Evolutionary conservation across 2,797 vertebrate species (phyloP), one percentile per base, ranked within the genome.

Genomic region (Triplophysa yarkandensis): DNA sequence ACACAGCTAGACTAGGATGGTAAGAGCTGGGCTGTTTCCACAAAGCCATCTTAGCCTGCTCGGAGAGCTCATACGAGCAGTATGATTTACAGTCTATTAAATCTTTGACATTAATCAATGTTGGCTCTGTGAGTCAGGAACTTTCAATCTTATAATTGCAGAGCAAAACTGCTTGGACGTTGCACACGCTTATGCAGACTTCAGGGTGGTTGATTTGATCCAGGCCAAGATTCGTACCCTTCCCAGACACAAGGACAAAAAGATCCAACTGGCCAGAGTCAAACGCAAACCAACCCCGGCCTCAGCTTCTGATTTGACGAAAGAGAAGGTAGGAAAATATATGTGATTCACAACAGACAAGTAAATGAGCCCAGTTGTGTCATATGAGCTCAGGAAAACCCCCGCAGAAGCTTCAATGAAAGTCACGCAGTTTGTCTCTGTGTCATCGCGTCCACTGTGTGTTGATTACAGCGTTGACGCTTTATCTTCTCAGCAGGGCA

Each of bases 161-260:
- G 95, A 88, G 65, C 90, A 92, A 71, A 93, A 77, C 77, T 92
- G 90, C 76, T 90, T 98, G 39, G 93, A 96, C 46, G 74, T 95
- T 55, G 95, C 96, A 61, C 84, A 78, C 72, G 87, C 85, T 0
- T 96, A 93, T 78, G 92, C 87, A 74, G 92, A 98, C 79, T 78
- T 84, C 14, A 84, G 85, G 78, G 84, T 95, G 71, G 90, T 94
- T 72, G 83, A 92, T 36, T 71, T 97, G 83, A 85, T 98, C 19
- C 86, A 92, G 87, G 86, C 90, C 30, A 91, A 92, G 78, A 73
- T 93, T 84, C 90, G 93, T 34, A 88, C 81, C 36, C 82, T 94
- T 79, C 88, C 90, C 6, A 90, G 91, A 82, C 72, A 85, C 32
- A 82, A 85, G 80, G 93, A 93, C 17, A 83, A 80, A n/a, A 91